Evolutionary conservation across 2,113 vertebrate genomes (phyloP), one percentile per base, ranked within the genome.

Genomic region (Aspidoscelis tigris): DNA sequence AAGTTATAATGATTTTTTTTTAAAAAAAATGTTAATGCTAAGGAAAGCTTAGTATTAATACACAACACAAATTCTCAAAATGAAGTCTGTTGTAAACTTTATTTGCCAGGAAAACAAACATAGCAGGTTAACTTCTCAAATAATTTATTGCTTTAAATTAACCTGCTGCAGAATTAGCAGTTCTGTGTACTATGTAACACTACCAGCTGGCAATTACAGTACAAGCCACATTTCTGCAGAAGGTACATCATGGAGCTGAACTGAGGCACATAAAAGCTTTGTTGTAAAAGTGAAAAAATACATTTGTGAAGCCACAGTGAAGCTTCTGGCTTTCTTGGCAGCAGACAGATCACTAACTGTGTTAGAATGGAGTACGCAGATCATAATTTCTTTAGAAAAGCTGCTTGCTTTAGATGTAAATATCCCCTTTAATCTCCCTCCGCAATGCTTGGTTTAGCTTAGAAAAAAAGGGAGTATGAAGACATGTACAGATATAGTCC

Each of bases 111-210:
- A 64, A 65, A 44, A 69, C 22, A 50, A 33, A 24, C n/a, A 26
- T 2, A 72, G 79, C 24, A 65, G 79, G 68, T 7, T 14, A 24
- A 65, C 66, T 79, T 20, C 58, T 47, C 76, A 79, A 1, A 83
- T 82, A 84, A 86, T 71, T 89, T 92, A 91, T 88, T 94, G 93
- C 92, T 95, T 95, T 87, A 88, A 82, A 89, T 73, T 89, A 88
- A 86, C 72, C 84, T 87, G 84, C 80, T 86, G 73, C 76, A 91
- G 16, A 75, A 71, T 91, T 78, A 58, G 55, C 66, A 81, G 89
- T 71, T 68, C 61, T 87, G 87, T 88, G 73, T 81, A 90, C 41
- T 26, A 53, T 43, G 7, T 72, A 44, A 83, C 47, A 87, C 87
- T 47, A 76, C 71, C 80, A 11, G 24, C 70, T 75, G 87, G 77